phyloP scores from a whole-genome alignment of 2,888 invertebrate species.

The Coelinius sp. region DNA sequence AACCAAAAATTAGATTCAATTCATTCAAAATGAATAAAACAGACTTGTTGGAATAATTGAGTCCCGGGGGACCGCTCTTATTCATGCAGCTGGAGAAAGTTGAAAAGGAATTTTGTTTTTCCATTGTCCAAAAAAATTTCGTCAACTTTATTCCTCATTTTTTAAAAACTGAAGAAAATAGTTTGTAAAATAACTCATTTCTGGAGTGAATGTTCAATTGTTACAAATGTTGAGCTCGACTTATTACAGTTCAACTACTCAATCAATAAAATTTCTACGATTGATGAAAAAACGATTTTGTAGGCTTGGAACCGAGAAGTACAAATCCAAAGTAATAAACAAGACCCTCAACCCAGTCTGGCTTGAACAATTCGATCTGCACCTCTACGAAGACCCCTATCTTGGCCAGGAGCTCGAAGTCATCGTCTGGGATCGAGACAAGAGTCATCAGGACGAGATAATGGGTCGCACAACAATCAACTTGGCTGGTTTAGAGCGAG shows the following conservation, averaged over 20 bases:
- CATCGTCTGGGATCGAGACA: constrained; percentile 91
- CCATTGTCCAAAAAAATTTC: too few relatives aligned
- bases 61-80: too few relatives aligned
- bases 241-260: too few relatives aligned
- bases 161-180: too few relatives aligned
- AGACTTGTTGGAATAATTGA: not conserved
- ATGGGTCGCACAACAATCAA: constrained; percentile 90
- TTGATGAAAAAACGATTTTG: too few relatives aligned
- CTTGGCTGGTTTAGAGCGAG: constrained; percentile 85
- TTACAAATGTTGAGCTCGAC: too few relatives aligned
- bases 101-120: too few relatives aligned
- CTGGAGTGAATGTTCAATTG: too few relatives aligned
- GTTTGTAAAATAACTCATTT: too few relatives aligned
- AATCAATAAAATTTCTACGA: too few relatives aligned
- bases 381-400: constrained; percentile 88
- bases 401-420: constrained; percentile 93
- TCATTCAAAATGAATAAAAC: not conserved
- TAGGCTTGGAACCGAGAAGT: constrained; percentile 97
- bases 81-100: too few relatives aligned
- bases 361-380: constrained; percentile 97
- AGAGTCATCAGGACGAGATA: constrained; percentile 86
- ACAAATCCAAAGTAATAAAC: constrained; percentile 92
- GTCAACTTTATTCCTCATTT: too few relatives aligned
- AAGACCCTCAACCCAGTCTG: constrained; percentile 91
- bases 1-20: not conserved